A percentile compares a stretch with the other conserved stretches of the same genome.
phyloP scores from a whole-genome alignment of 1,140 invertebrate species.

The Manduca sexta region DNA sequence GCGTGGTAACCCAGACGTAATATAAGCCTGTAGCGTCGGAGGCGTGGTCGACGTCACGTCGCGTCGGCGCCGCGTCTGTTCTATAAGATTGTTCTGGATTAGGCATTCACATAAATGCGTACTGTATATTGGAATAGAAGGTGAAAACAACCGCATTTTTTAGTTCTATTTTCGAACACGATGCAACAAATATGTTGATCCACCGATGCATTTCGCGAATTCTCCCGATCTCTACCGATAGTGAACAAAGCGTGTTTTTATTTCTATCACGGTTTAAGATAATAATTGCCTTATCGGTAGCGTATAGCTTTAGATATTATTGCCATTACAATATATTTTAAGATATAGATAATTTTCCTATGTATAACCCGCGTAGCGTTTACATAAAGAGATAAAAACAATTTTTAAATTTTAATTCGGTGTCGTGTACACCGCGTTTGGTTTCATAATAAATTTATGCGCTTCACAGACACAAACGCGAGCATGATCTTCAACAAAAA shows the following conservation, averaged over 20 bases:
- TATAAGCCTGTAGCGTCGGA: slow-evolving; percentile 41
- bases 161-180: neutral
- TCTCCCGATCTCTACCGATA: too few species aligned
- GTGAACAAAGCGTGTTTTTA: too few species aligned
- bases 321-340: too few species aligned
- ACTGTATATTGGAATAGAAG: slow-evolving; percentile 2
- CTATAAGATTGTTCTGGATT: slow-evolving; percentile 44
- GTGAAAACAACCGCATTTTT: slow-evolving; percentile 3
- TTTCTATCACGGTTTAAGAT: too few species aligned
- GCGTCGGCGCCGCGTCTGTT: slow-evolving; percentile 52
- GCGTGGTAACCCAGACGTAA: slow-evolving; percentile 31
- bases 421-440: slow-evolving; percentile 20
- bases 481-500: slow-evolving; percentile 55
- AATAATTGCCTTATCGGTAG: too few species aligned
- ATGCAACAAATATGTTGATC: neutral
- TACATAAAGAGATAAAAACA: too few species aligned
- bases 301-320: too few species aligned
- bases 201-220: too few species aligned
- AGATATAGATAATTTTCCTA: too few species aligned
- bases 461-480: slow-evolving; percentile 20
- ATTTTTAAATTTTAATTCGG: neutral
- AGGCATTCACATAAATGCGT: slow-evolving; percentile 30
- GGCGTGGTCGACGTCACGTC: slow-evolving; percentile 61
- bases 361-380: too few species aligned
- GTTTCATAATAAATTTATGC: slow-evolving; percentile 38